Evolutionary conservation across 2,888 invertebrate species (phyloP), one percentile per base, ranked within the genome.

Genomic region (Scaptomyza flava): DNA sequence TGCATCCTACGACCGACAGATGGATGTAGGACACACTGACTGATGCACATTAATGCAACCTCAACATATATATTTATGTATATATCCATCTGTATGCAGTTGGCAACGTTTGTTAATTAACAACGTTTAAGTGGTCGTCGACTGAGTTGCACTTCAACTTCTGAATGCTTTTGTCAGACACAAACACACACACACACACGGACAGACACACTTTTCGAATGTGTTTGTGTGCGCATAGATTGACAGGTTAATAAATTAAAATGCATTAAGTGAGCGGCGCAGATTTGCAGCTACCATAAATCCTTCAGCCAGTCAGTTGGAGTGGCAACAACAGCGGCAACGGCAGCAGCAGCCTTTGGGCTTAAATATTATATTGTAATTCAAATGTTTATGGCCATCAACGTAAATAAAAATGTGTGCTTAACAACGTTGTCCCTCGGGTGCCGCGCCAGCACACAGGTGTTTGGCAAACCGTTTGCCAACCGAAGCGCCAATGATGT

Each of bases 181-280:
- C 17, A 17, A 9, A 33, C 34, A 54, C 3, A 6, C 12, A n/a
- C n/a, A n/a, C n/a, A n/a, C n/a, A n/a, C n/a, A n/a, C n/a, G n/a
- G n/a, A n/a, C n/a, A n/a, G n/a, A n/a, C n/a, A n/a, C 11, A 48
- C 33, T 20, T 9, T 43, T 12, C 5, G 6, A 50, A 33, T 50
- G 36, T 58, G 45, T 12, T 30, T 41, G 56, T 30, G n/a, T 17
- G 17, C 17, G 11, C 20, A 17, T 41, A 51, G 76, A 86, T 84
- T 84, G 84, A 85, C 84, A 85, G 81, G 81, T 87, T 86, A 86
- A 85, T 84, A 85, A 85, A 85, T 85, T 85, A 87, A 85, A 85
- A 72, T 87, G 84, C 87, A 85, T 87, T 87, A 84, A 78, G 84
- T 82, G 79, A 65, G 64, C 68, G 68, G 80, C 74, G 76, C 71